Evolutionary conservation across 2,797 vertebrate species (phyloP).

Genomic region (Microctenopoma lineatum): DNA sequence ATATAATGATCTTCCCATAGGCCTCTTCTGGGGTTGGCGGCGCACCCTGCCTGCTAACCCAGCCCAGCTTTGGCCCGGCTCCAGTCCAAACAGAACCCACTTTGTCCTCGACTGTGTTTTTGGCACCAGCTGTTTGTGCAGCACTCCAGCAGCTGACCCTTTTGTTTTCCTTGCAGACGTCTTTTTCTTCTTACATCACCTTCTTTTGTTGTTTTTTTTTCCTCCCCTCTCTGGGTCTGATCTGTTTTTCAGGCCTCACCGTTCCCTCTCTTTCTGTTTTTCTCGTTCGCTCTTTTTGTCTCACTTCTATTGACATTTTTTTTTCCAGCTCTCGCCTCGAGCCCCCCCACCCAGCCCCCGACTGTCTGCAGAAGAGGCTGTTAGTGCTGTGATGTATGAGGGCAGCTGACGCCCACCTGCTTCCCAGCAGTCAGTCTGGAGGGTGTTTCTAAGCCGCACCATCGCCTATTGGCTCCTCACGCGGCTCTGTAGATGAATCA

Average conservation of each 20-base stretch:
- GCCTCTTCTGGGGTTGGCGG: conserved; percentile 74
- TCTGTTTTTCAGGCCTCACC: conserved; percentile 63
- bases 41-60: conserved; percentile 71
- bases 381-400: conserved; percentile 79
- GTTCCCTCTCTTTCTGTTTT: conserved; percentile 49
- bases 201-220: conserved; percentile 31
- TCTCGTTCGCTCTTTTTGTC: conserved; percentile 61
- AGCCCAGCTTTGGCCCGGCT: conserved; percentile 74
- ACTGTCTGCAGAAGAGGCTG: conserved; percentile 69
- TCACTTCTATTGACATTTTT: conserved; percentile 67
- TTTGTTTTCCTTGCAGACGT: conserved; percentile 79
- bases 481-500: conserved; percentile 64
- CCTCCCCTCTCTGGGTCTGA: conserved; percentile 44
- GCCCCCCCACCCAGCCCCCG: conserved; percentile 15
- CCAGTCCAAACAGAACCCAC: conserved; percentile 86
- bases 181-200: conserved; percentile 74
- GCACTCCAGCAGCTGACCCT: conserved; percentile 85
- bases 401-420: conserved; percentile 85
- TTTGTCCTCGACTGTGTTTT: conserved; percentile 84
- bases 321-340: conserved; percentile 56
- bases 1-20: conserved; percentile 83
- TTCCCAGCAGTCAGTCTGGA: conserved; percentile 76
- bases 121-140: conserved; percentile 85
- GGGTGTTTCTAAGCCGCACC: conserved; percentile 66
- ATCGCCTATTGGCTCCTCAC: conserved; percentile 61